phyloP scores from a whole-genome alignment of 2,888 invertebrate genomes.

The Epinotia demarniana region DNA sequence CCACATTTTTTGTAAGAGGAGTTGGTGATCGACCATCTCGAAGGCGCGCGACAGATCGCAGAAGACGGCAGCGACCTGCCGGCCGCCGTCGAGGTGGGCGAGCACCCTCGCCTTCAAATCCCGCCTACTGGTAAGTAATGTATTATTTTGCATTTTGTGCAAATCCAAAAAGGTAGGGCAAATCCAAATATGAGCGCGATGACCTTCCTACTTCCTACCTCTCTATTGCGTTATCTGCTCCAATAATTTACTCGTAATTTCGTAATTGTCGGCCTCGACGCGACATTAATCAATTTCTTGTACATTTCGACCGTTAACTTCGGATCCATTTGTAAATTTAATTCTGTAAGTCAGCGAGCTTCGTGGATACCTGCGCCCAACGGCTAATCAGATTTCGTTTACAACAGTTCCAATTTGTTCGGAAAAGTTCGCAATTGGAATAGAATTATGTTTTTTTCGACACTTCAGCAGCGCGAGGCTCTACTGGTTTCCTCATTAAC shows the following conservation, averaged over 20 bases:
- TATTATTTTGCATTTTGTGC: no score
- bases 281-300: constrained; percentile 79
- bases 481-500: constrained; percentile 2
- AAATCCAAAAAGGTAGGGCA: no score
- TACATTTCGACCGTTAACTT: constrained; percentile 73
- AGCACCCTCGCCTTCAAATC: no score
- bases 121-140: no score
- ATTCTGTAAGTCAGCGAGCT: constrained; percentile 57
- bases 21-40: no score
- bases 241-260: constrained; percentile 74
- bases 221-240: constrained; percentile 52
- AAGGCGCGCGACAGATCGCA: no score
- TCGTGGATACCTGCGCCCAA: constrained; percentile 31
- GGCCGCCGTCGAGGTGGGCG: no score
- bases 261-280: constrained; percentile 74
- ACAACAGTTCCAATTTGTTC: constrained; percentile 44
- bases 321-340: constrained; percentile 76
- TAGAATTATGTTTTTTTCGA: constrained; percentile 39
- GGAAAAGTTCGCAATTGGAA: constrained; percentile 37
- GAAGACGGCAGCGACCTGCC: no score
- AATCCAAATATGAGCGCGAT: background rate
- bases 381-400: constrained; percentile 44
- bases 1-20: no score
- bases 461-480: constrained; percentile 6
- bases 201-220: background rate